These are phyloP conservation scores for Apodemus speciosus DNA, from an alignment of 2,113 vertebrate genomes.

Conservation along the genomic window DNA sequence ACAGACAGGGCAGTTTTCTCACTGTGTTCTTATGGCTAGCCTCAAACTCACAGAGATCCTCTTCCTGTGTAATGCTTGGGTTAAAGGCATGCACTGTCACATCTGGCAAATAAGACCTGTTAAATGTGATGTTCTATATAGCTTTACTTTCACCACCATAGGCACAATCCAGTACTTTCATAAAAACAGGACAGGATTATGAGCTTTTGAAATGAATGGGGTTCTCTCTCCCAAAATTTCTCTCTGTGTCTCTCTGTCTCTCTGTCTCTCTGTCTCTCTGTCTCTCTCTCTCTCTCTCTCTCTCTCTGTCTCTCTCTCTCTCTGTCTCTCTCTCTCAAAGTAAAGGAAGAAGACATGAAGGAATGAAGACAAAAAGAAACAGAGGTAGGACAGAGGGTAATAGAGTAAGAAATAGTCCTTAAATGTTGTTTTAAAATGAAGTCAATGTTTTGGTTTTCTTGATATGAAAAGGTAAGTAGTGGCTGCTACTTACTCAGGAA, in stretches of 20 bases:
- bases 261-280: too few relatives aligned
- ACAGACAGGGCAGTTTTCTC: background rate
- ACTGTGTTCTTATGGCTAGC: background rate
- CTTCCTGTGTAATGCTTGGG: background rate
- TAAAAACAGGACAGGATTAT: background rate
- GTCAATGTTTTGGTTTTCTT: background rate
- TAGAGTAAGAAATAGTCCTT: background rate
- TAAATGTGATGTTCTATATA: background rate
- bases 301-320: background rate
- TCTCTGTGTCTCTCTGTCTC: background rate
- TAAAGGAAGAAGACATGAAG: background rate
- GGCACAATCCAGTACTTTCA: background rate
- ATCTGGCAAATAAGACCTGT: background rate
- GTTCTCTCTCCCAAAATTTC: background rate
- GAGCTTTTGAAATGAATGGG: background rate
- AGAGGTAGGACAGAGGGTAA: background rate
- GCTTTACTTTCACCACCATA: background rate
- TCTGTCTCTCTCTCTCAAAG: background rate
- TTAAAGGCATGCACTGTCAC: background rate
- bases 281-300: background rate
- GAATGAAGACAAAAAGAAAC: background rate
- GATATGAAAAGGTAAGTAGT: background rate
- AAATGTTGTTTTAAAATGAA: conserved; percentile 4
- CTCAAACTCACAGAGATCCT: background rate
- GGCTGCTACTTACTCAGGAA: background rate